These are phyloP conservation scores for Chaetorhynchus papuensis DNA, from an alignment of 2,113 vertebrate species.

Conservation along the genomic window DNA sequence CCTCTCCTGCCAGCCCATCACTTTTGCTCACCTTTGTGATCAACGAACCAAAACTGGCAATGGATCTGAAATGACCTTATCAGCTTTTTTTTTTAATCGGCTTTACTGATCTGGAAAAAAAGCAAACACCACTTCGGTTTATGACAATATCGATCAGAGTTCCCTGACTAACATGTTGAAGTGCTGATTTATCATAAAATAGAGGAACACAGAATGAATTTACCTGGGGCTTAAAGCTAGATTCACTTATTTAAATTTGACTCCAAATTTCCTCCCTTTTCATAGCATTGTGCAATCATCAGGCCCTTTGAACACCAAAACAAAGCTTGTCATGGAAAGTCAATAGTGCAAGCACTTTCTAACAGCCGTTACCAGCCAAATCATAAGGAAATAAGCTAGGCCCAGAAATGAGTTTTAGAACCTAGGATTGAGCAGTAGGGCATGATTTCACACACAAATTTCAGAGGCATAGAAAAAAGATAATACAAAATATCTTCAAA, in stretches of 20 bases:
- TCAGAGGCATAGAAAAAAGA: not conserved
- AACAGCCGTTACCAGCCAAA: not conserved
- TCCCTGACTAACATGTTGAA: not conserved
- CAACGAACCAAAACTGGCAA: not conserved
- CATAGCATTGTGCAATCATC: not conserved
- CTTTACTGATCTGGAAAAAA: not conserved
- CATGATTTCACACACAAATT: not conserved
- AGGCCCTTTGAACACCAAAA: not conserved
- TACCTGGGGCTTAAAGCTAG: not conserved
- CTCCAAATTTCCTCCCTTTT: not conserved
- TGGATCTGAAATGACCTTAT: not conserved
- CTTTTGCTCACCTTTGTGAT: not conserved
- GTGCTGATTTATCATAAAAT: not conserved
- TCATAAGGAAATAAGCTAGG: not conserved
- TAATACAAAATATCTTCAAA: not conserved
- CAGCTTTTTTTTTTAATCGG: not conserved
- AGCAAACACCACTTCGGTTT: not conserved
- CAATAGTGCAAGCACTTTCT: not conserved
- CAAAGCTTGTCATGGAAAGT: not conserved
- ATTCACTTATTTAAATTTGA: not conserved
- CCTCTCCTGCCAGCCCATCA: not conserved
- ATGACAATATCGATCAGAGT: not conserved
- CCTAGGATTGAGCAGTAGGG: not conserved
- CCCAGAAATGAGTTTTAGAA: not conserved
- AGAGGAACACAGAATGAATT: not conserved